These are phyloP conservation scores for Caenorhabditis sp. DNA, from an alignment of 2,888 invertebrate species.

Conservation along the genomic window DNA sequence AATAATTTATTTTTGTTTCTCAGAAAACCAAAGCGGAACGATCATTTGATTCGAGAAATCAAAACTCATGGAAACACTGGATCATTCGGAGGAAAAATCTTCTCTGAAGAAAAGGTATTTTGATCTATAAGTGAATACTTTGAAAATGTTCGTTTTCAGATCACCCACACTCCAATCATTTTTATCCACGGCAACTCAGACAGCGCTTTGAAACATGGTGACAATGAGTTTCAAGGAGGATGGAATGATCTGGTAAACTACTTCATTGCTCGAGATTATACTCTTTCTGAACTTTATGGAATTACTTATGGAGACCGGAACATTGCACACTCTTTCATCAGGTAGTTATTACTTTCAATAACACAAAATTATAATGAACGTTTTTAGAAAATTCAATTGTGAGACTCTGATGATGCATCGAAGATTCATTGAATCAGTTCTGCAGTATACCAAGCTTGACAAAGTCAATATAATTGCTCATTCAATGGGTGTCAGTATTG, in stretches of 20 bases:
- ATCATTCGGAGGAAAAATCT: conserved; percentile 51
- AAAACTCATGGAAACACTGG: conserved; percentile 40
- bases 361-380: background rate
- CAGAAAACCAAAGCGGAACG: conserved; percentile 36
- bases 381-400: conserved; percentile 38
- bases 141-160: conserved; percentile 31
- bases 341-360: conserved; percentile 10
- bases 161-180: conserved; percentile 55
- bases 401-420: conserved; percentile 33
- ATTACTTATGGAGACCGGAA: conserved; percentile 65
- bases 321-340: conserved; percentile 43
- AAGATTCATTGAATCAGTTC: conserved; percentile 48
- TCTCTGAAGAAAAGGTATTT: conserved; percentile 38
- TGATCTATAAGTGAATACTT: background rate
- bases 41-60: conserved; percentile 17
- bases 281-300: conserved; percentile 59
- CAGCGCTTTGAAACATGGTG: conserved; percentile 56
- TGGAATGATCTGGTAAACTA: conserved; percentile 53
- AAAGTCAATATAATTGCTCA: conserved; percentile 55
- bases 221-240: conserved; percentile 47
- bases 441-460: conserved; percentile 48
- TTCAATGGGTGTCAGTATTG: conserved; percentile 61
- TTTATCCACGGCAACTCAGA: conserved; percentile 69
- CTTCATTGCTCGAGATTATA: conserved; percentile 50
- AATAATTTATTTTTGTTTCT: conserved; percentile 3